Evolutionary conservation across 2,797 vertebrate species (phyloP).

Genomic region (Sphenodon punctatus): DNA sequence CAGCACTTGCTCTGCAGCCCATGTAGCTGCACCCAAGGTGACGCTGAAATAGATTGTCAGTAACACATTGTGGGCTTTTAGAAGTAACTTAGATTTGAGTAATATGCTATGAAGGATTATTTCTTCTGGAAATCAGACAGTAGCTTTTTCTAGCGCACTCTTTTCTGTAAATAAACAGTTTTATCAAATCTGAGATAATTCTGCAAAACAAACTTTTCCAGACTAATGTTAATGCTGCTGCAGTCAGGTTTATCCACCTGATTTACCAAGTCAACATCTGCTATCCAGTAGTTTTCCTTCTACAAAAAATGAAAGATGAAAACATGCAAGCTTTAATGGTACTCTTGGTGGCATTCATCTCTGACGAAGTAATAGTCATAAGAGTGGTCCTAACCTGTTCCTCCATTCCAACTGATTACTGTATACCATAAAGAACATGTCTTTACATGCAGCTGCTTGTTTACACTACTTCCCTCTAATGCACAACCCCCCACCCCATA

Average conservation of each 20-base stretch:
- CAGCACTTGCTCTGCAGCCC: too few species aligned
- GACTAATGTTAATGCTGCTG: background rate
- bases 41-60: constrained; percentile 26
- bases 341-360: constrained; percentile 6
- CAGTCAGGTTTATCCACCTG: background rate
- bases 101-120: background rate
- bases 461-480: constrained; percentile 43
- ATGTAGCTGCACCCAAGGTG: constrained; percentile 50
- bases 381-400: background rate
- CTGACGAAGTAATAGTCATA: background rate
- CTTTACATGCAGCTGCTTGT: constrained; percentile 44
- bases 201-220: background rate
- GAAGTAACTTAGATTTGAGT: constrained; percentile 11
- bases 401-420: background rate
- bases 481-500: constrained; percentile 35
- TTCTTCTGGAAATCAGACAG: constrained; percentile 33
- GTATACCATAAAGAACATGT: constrained; percentile 33
- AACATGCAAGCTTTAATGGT: background rate
- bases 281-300: constrained; percentile 19
- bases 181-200: constrained; percentile 26
- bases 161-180: constrained; percentile 16
- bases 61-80: constrained; percentile 33
- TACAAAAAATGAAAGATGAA: background rate
- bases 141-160: constrained; percentile 4
- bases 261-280: background rate